Conservation (phyloP, 2,113 vertebrate genomes). For the Gadus macrocephalus region DNA sequence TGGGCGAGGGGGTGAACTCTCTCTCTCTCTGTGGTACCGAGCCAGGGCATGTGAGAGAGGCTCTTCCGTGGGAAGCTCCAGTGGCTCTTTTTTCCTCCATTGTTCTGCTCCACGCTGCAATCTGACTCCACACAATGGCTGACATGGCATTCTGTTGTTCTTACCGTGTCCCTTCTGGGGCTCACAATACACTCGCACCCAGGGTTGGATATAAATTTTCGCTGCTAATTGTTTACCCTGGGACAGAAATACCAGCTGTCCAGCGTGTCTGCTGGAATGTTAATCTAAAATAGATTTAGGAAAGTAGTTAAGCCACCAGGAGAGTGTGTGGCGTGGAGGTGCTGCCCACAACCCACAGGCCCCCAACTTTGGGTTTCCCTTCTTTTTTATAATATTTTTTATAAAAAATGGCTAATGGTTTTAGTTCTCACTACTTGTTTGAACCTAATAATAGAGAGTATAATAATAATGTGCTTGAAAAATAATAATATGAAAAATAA, state of each 20-base stretch:
- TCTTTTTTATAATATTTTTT: too few relatives aligned
- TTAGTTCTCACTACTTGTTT: too few relatives aligned
- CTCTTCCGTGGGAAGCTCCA: conserved; percentile 62
- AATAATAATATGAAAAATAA: too few relatives aligned
- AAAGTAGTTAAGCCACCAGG: too few relatives aligned
- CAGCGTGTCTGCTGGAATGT: background rate
- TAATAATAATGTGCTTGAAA: too few relatives aligned
- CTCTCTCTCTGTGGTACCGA: background rate
- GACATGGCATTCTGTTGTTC: conserved; percentile 68
- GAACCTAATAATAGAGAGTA: too few relatives aligned
- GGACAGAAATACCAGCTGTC: too few relatives aligned
- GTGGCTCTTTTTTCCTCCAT: conserved; percentile 43
- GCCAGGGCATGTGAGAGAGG: conserved; percentile 17
- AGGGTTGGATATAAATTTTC: background rate
- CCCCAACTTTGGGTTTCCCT: too few relatives aligned
- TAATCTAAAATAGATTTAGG: background rate
- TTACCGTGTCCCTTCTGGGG: conserved; percentile 41
- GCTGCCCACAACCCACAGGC: too few relatives aligned
- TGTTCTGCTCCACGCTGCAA: conserved; percentile 62
- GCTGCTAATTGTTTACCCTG: too few relatives aligned
- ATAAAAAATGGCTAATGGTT: too few relatives aligned
- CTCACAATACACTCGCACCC: background rate
- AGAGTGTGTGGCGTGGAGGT: too few relatives aligned
- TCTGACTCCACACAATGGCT: conserved; percentile 69
- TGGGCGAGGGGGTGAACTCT: background rate